Conservation (phyloP, 2,113 vertebrate genomes). For the Argyrosomus japonicus region DNA sequence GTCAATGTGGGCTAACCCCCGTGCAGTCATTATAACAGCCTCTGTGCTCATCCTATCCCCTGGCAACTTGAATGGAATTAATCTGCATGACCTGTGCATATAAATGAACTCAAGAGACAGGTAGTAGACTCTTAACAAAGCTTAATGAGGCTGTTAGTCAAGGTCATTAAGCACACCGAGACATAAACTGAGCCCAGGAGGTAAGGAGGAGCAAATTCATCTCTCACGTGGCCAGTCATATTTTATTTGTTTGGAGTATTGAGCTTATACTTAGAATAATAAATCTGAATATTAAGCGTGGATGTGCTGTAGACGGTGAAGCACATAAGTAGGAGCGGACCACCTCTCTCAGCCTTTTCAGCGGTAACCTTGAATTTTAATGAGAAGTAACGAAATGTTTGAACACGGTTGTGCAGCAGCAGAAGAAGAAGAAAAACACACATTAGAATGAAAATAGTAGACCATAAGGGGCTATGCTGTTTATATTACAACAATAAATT, state of each 20-base stretch:
- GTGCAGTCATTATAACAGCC: conserved; percentile 38
- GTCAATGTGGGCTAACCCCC: conserved; percentile 55
- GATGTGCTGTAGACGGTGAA: background rate
- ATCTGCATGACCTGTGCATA: conserved; percentile 64
- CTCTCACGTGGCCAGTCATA: conserved; percentile 29
- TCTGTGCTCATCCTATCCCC: conserved; percentile 34
- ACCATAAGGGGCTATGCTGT: background rate
- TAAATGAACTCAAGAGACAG: conserved; percentile 68
- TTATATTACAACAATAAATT: background rate
- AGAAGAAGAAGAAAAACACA: background rate
- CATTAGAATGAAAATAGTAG: background rate
- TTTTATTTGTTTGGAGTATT: conserved; percentile 29
- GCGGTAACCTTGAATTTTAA: conserved; percentile 25
- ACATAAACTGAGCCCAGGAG: conserved; percentile 53
- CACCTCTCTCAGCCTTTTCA: background rate
- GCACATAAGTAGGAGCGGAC: background rate
- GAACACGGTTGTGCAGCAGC: background rate
- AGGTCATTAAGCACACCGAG: conserved; percentile 59
- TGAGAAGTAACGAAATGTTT: background rate
- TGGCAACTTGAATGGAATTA: conserved; percentile 59
- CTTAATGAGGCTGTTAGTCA: conserved; percentile 69
- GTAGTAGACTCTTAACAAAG: conserved; percentile 62
- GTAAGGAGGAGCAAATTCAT: conserved; percentile 31
- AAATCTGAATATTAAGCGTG: conserved; percentile 17
- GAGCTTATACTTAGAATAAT: conserved; percentile 31